phyloP scores from a whole-genome alignment of 1,140 invertebrate species.

The Arctopsyche grandis region DNA sequence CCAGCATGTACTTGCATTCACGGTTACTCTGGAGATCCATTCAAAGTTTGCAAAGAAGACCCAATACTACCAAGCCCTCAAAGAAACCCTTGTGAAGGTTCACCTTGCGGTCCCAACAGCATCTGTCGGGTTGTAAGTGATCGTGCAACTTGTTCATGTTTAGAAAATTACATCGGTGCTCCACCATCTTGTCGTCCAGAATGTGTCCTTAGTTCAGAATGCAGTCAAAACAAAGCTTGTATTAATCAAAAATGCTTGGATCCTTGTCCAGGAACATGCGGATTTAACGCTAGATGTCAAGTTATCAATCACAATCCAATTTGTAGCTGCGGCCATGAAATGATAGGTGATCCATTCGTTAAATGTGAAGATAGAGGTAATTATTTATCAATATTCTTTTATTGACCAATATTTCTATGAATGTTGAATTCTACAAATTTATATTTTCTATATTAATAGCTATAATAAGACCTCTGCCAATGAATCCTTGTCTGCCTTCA shows the following conservation, averaged over 20 bases:
- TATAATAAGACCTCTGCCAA: background rate
- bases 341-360: constrained; percentile 84
- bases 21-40: constrained; percentile 84
- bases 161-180: constrained; percentile 77
- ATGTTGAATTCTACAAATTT: background rate
- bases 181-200: constrained; percentile 83
- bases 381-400: constrained; percentile 1
- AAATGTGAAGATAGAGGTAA: constrained; percentile 78
- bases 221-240: constrained; percentile 76
- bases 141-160: constrained; percentile 82
- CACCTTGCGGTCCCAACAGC: constrained; percentile 84
- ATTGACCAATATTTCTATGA: background rate
- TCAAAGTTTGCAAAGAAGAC: constrained; percentile 79
- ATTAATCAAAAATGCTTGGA: constrained; percentile 84
- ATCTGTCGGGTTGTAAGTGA: constrained; percentile 77
- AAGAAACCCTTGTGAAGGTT: constrained; percentile 83
- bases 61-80: no score
- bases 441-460: constrained; percentile 7
- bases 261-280: constrained; percentile 84
- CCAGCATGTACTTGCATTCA: constrained; percentile 81
- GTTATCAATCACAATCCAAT: constrained; percentile 87
- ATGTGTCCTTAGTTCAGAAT: constrained; percentile 83
- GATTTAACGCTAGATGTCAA: constrained; percentile 79
- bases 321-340: constrained; percentile 80
- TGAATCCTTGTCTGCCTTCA: constrained; percentile 79